Base-by-base conservation (phyloP, 1,140 invertebrate species). In the Micrasema longulum region DNA sequence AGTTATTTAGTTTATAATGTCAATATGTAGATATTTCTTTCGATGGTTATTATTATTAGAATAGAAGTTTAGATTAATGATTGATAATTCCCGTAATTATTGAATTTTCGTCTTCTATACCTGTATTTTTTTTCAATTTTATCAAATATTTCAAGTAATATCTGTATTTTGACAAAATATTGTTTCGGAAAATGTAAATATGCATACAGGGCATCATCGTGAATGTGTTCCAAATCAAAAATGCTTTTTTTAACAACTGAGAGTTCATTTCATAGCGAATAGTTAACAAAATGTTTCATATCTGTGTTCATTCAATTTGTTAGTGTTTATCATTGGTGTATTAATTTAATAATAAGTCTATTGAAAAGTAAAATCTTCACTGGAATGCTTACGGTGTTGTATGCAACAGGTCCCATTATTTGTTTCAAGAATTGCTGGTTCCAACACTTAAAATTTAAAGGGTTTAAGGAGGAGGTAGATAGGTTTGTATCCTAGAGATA, bases 1-100 rank as follows among this genome's bases (percentile, higher is more conserved):
- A 62, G 72, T 73, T 73, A 73, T 62, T 69, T 73, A 69, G 67
- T 63, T 73, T 69, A 65, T 73, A 69, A 69, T 31, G 47, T 66
- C 31, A 35, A 48, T 31, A 16, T 66, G 63, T 66, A 66, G 43
- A 47, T 66, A 66, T 35, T 50, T 66, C 43, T 66, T 57, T 57
- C 10, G 14, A 57, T 36, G 53, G 16, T 53, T 22, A 57, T 57
- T 57, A 57, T 38, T 18, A 11, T 53, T 26, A n/a, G n/a, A n/a
- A 36, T 36, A 31, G 53, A 53, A 53, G 35, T 57, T 57, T 57
- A 57, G 50, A 22, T 18, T 31, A 53, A 53, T 23, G 18, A 23
- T 53, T 53, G 16, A 12, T 22, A 53, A 53, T 53, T 53, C 26
- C 12, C 50, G 14, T n/a, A n/a, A n/a, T n/a, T n/a, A n/a, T n/a